phyloP scores from a whole-genome alignment of 2,113 vertebrate genomes.

The Panthera leo region DNA sequence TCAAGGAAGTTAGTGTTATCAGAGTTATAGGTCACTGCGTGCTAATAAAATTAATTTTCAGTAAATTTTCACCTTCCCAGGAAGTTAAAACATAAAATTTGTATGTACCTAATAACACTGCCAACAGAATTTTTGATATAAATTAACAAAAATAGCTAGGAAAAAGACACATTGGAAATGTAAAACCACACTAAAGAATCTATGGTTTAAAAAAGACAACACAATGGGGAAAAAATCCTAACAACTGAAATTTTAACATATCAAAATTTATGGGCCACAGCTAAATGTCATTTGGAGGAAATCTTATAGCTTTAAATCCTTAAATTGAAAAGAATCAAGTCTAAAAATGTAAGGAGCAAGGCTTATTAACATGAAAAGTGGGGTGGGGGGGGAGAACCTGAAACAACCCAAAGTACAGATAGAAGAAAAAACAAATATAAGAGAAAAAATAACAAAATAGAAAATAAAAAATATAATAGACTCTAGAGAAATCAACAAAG shows the following conservation, averaged over 20 bases:
- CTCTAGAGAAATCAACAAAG: not conserved
- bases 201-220: not conserved
- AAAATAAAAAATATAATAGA: not conserved
- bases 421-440: slow-evolving; percentile 11
- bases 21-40: not conserved
- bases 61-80: not conserved
- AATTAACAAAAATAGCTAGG: not conserved
- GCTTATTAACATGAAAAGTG: not conserved
- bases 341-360: not conserved
- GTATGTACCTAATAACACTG: not conserved
- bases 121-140: not conserved
- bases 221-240: not conserved
- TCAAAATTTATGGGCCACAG: not conserved
- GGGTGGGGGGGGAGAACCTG: no score
- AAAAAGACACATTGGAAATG: not conserved
- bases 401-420: not conserved
- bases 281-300: slow-evolving; percentile 2
- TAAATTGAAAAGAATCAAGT: not conserved
- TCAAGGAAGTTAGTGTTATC: not conserved
- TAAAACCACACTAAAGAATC: not conserved
- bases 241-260: not conserved
- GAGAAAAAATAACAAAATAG: not conserved
- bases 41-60: not conserved
- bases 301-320: not conserved
- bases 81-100: not conserved